These are phyloP conservation scores for Trisateles emortualis DNA, from an alignment of 2,888 invertebrate species.

Conservation along the genomic window DNA sequence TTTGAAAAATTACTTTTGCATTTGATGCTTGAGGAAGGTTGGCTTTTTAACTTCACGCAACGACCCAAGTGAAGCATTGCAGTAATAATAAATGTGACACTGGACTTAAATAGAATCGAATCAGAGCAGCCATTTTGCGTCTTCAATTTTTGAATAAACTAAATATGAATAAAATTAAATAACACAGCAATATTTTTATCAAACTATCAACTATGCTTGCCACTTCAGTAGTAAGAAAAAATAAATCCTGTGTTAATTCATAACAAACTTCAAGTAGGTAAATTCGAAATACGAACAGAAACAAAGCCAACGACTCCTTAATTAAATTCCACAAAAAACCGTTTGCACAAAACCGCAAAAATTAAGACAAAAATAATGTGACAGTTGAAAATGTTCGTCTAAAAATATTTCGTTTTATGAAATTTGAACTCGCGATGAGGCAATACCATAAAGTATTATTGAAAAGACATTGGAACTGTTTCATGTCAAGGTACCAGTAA, in stretches of 20 bases:
- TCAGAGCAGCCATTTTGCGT: too few species aligned
- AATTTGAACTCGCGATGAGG: slow-evolving; percentile 36
- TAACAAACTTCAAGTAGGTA: background rate
- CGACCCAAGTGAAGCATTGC: too few species aligned
- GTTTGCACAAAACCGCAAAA: slow-evolving; percentile 16
- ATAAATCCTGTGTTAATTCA: background rate
- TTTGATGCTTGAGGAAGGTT: too few species aligned
- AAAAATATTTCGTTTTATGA: slow-evolving; percentile 26
- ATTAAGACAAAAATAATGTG: slow-evolving; percentile 22
- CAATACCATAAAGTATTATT: slow-evolving; percentile 36
- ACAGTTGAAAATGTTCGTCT: slow-evolving; percentile 20
- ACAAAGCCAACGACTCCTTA: background rate
- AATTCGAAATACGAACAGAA: background rate
- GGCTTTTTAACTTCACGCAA: too few species aligned
- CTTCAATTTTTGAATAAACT: too few species aligned
- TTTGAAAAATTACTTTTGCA: too few species aligned
- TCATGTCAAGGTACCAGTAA: slow-evolving; percentile 37
- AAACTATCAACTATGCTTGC: too few species aligned
- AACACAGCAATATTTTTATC: too few species aligned
- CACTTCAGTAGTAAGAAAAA: too few species aligned
- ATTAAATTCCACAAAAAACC: background rate
- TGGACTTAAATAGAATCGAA: too few species aligned
- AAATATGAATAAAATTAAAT: too few species aligned
- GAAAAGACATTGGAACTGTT: slow-evolving; percentile 30
- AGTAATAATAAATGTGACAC: too few species aligned